Conservation (phyloP, 2,113 vertebrate genomes). For the Poeciliopsis occidentalis region DNA sequence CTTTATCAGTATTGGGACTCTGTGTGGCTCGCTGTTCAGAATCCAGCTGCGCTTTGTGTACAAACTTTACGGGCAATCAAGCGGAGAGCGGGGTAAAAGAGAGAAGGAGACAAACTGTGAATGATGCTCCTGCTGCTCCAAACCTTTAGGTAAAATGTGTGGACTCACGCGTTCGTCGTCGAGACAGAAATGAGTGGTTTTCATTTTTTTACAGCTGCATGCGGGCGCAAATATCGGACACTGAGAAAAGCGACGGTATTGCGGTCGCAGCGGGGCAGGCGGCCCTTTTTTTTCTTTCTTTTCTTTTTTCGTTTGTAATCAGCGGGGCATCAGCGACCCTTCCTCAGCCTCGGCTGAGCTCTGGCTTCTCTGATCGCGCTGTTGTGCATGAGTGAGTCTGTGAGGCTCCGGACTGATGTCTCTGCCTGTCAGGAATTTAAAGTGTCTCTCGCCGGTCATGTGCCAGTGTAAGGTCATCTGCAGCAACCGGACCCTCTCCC, state of each 20-base stretch:
- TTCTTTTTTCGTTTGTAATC: neutral
- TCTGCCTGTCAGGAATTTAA: slow-evolving; percentile 80
- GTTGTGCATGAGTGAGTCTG: slow-evolving; percentile 22
- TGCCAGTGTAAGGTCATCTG: slow-evolving; percentile 88
- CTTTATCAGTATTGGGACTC: neutral
- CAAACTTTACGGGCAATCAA: slow-evolving; percentile 63
- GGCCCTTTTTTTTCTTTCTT: no score
- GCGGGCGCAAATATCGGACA: neutral
- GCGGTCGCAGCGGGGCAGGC: neutral
- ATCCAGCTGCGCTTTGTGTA: slow-evolving; percentile 49
- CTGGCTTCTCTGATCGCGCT: slow-evolving; percentile 24
- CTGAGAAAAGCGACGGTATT: slow-evolving; percentile 1
- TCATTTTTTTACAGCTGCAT: neutral
- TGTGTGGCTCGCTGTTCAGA: neutral
- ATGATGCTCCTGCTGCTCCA: slow-evolving; percentile 13
- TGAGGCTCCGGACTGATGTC: slow-evolving; percentile 78
- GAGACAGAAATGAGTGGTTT: neutral
- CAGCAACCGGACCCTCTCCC: slow-evolving; percentile 85
- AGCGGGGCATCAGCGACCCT: slow-evolving; percentile 17
- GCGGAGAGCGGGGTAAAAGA: slow-evolving; percentile 24
- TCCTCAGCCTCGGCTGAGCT: neutral
- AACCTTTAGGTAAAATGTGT: slow-evolving; percentile 22
- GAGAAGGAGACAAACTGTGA: slow-evolving; percentile 36
- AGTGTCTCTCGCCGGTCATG: slow-evolving; percentile 86
- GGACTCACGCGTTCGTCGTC: neutral